Conservation (phyloP, 2,113 vertebrate genomes). For the Diadophis punctatus region DNA sequence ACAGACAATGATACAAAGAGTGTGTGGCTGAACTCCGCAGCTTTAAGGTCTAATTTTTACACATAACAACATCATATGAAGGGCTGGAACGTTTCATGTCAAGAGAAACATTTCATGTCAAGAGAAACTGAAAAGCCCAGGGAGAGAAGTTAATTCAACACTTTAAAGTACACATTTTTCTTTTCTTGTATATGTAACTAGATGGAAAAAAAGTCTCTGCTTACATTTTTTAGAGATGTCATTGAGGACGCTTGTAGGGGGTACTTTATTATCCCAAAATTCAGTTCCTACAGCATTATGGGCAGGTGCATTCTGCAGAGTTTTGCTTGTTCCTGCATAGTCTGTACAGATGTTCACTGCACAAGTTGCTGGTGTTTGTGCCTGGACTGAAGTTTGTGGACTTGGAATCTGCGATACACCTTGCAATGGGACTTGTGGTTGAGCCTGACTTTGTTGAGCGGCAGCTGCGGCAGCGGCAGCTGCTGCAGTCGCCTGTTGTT, state of each 20-base stretch:
- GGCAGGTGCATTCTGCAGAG: conserved; percentile 69
- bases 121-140: neutral
- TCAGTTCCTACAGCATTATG: conserved; percentile 83
- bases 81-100: neutral
- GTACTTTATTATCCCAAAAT: conserved; percentile 92
- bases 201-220: conserved; percentile 44
- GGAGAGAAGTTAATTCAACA: neutral
- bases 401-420: conserved; percentile 50
- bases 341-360: conserved; percentile 70
- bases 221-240: conserved; percentile 93
- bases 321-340: conserved; percentile 73
- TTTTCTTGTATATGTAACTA: rapidly evolving
- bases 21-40: neutral
- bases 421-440: conserved; percentile 55
- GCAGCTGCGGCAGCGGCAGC: conserved; percentile 38
- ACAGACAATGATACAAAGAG: neutral
- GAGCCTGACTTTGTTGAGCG: conserved; percentile 46
- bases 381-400: conserved; percentile 57
- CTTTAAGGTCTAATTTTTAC: neutral
- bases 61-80: neutral
- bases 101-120: neutral
- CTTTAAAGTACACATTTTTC: neutral
- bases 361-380: conserved; percentile 54
- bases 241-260: conserved; percentile 76
- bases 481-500: conserved; percentile 73